These are phyloP conservation scores for Dinomys branickii DNA, from an alignment of 2,113 vertebrate species.

Conservation along the genomic window DNA sequence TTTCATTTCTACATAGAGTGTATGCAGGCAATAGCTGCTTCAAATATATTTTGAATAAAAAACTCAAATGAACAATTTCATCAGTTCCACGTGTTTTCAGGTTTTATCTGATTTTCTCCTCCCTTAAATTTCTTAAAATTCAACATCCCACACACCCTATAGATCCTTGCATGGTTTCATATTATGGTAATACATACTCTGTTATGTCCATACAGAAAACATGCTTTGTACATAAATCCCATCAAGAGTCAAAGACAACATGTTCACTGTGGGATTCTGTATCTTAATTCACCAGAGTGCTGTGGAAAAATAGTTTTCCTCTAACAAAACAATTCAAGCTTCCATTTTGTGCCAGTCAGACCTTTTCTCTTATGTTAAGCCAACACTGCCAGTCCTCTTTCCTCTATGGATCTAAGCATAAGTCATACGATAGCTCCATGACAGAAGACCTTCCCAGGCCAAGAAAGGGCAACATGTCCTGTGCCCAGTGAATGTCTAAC, in stretches of 20 bases:
- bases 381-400: background rate
- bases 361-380: background rate
- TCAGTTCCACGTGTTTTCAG: background rate
- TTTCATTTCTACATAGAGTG: background rate
- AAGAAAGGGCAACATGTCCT: accelerated
- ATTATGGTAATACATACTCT: conserved; percentile 15
- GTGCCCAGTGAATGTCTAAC: background rate
- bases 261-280: background rate
- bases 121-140: conserved; percentile 40
- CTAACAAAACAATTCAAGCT: conserved; percentile 36
- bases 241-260: background rate
- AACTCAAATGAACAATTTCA: conserved; percentile 28
- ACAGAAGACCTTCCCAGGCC: background rate
- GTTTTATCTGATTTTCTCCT: conserved; percentile 49
- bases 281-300: background rate
- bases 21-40: background rate
- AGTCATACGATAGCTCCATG: background rate
- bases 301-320: background rate
- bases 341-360: background rate
- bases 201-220: conserved; percentile 24
- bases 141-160: background rate
- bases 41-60: background rate
- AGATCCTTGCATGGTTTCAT: conserved; percentile 4
- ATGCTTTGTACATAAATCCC: background rate
- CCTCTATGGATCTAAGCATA: background rate